Percentiles rank a stretch among this genome's conserved stretches.
phyloP scores from a whole-genome alignment of 2,888 invertebrate genomes.

The Sminthurides aquaticus region DNA sequence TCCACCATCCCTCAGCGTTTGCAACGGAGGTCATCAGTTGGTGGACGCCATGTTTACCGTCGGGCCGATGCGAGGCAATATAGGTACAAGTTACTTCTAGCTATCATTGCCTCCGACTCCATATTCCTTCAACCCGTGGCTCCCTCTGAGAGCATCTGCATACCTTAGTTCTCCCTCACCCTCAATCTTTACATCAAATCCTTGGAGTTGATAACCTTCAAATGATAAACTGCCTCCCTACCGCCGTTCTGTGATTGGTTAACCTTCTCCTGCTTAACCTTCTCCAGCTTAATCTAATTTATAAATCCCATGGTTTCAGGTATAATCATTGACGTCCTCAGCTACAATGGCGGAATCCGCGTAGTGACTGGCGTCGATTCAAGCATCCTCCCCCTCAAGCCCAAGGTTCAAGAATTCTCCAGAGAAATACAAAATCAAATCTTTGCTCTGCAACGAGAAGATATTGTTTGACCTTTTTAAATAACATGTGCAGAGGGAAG shows the following conservation, averaged over 20 bases:
- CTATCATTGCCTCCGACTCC: background rate
- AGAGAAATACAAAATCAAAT: slow-evolving; percentile 30
- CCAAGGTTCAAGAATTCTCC: slow-evolving; percentile 31
- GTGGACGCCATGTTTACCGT: slow-evolving; percentile 36
- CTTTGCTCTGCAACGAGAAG: slow-evolving; percentile 7
- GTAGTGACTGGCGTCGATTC: slow-evolving; percentile 34
- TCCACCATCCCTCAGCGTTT: slow-evolving; percentile 32
- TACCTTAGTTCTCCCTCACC: too few species aligned
- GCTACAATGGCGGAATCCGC: slow-evolving; percentile 32
- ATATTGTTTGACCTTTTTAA: background rate
- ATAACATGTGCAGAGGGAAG: too few species aligned
- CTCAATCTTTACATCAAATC: too few species aligned
- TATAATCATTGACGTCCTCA: slow-evolving; percentile 33
- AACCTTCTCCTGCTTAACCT: too few species aligned
- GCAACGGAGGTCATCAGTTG: slow-evolving; percentile 26
- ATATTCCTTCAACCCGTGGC: background rate
- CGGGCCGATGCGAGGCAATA: slow-evolving; percentile 33
- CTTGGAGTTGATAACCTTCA: too few species aligned
- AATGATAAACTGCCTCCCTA: too few species aligned
- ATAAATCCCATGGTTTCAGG: too few species aligned
- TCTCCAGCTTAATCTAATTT: too few species aligned
- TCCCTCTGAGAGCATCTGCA: too few species aligned
- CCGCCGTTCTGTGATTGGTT: too few species aligned
- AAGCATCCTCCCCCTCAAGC: slow-evolving; percentile 28
- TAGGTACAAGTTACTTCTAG: slow-evolving; percentile 21